phyloP scores from a whole-genome alignment of 2,113 vertebrate genomes.

The Sylvia atricapilla region DNA sequence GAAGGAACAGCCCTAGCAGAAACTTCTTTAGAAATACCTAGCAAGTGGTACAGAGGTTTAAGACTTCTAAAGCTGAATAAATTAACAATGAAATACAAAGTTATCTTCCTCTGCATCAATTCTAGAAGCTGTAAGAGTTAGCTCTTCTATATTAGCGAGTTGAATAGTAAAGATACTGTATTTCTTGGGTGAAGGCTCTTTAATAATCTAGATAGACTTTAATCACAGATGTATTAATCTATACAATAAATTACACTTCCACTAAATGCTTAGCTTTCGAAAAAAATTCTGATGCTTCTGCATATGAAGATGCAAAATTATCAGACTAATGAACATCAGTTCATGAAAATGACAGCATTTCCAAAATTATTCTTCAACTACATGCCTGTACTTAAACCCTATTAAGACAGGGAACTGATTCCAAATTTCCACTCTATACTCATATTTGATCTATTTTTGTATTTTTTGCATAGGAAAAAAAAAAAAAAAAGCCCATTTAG shows the following conservation, averaged over 20 bases:
- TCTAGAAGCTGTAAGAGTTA: background rate
- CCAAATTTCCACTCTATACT: constrained; percentile 5
- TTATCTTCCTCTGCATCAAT: background rate
- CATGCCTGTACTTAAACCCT: background rate
- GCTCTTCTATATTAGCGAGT: background rate
- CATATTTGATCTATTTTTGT: constrained; percentile 35
- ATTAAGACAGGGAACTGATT: constrained; percentile 15
- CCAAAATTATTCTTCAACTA: constrained; percentile 25
- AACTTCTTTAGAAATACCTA: background rate
- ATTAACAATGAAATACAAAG: background rate
- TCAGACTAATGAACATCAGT: constrained; percentile 15
- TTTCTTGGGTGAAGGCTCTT: background rate
- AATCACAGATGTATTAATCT: background rate
- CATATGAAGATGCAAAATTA: background rate
- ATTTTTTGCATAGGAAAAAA: constrained; percentile 2
- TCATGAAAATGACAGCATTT: background rate
- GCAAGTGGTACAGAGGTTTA: background rate
- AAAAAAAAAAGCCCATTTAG: background rate
- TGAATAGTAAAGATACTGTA: background rate
- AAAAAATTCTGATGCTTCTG: background rate
- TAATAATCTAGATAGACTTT: background rate
- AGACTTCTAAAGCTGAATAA: background rate
- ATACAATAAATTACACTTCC: background rate
- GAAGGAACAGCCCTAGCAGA: background rate
- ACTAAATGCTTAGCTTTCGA: background rate